Evolutionary conservation across 2,888 invertebrate species (phyloP).

Genomic region (Panopea generosa): DNA sequence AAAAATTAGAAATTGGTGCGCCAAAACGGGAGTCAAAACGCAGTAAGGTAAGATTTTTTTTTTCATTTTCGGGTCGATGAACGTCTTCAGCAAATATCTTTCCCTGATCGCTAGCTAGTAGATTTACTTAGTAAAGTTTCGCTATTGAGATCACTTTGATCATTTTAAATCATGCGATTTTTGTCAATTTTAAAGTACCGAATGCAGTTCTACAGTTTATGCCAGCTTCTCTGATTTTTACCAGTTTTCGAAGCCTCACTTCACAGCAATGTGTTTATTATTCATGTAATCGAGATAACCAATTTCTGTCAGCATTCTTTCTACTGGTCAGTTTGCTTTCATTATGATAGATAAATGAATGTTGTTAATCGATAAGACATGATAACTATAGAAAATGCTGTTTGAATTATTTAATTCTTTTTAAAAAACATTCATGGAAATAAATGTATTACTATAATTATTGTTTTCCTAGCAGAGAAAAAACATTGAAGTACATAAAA

Average conservation of each 20-base stretch:
- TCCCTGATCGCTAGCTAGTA: too few species aligned
- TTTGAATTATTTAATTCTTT: not conserved
- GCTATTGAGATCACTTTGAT: too few species aligned
- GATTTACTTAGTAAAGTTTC: too few species aligned
- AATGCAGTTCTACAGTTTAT: not conserved
- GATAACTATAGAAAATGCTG: not conserved
- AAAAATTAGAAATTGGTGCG: too few species aligned
- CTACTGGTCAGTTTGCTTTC: not conserved
- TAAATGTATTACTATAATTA: not conserved
- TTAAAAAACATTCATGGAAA: not conserved
- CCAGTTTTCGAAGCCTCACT: not conserved
- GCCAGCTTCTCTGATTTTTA: not conserved
- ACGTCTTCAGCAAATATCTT: too few species aligned
- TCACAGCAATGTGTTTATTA: not conserved
- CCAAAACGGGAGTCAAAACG: too few species aligned
- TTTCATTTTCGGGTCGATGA: too few species aligned
- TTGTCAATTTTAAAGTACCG: too few species aligned
- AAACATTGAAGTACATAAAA: constrained; percentile 1
- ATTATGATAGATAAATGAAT: not conserved
- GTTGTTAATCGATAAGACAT: not conserved
- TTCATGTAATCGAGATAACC: not conserved
- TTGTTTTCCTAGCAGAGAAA: not conserved
- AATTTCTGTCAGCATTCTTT: not conserved
- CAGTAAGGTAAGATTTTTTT: too few species aligned
- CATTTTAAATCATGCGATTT: too few species aligned